phyloP scores from a whole-genome alignment of 2,797 vertebrate genomes.

The Numenius phaeopus region DNA sequence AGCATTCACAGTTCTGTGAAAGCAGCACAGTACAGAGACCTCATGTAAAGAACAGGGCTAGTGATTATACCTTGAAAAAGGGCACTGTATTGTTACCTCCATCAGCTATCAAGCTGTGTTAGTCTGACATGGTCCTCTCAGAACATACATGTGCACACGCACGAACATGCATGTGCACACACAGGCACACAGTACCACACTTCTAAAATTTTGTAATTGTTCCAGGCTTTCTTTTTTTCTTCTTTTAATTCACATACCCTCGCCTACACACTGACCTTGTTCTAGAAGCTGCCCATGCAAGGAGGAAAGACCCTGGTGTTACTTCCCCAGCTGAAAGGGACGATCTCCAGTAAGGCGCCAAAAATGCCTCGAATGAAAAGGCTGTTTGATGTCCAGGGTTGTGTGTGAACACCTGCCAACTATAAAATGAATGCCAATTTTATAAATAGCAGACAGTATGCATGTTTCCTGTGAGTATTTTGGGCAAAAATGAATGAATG shows the following conservation, averaged over 20 bases:
- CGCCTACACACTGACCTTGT: neutral
- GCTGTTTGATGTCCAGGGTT: neutral
- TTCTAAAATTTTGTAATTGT: neutral
- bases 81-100: neutral
- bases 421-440: neutral
- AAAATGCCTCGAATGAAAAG: neutral
- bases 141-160: neutral
- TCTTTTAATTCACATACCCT: neutral
- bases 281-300: neutral
- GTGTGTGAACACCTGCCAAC: neutral
- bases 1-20: neutral
- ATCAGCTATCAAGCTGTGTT: neutral
- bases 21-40: neutral
- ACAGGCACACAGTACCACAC: fast-evolving
- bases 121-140: neutral
- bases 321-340: neutral
- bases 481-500: neutral
- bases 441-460: neutral
- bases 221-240: neutral
- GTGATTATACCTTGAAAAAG: neutral
- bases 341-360: neutral
- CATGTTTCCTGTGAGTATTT: neutral
- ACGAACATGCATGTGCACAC: neutral
- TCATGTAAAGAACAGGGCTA: neutral
- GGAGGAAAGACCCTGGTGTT: neutral